Evolutionary conservation across 1,140 invertebrate genomes (phyloP).

Genomic region (Drosophila serrata): DNA sequence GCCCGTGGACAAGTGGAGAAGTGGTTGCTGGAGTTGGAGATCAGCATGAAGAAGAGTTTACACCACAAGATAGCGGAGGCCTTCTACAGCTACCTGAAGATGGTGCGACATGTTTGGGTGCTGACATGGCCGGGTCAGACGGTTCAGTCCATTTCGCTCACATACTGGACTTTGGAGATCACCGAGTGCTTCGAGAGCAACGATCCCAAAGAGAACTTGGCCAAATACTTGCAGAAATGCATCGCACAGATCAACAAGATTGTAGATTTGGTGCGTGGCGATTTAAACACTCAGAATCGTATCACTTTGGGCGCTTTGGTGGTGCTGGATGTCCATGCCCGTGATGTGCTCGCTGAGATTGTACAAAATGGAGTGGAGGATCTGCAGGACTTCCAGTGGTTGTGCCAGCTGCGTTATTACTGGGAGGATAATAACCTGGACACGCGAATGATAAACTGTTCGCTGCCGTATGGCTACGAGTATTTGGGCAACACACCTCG

Average conservation of each 20-base stretch:
- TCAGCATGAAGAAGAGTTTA: constrained; percentile 95
- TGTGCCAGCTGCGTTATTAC: constrained; percentile 96
- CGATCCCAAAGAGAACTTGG: constrained; percentile 85
- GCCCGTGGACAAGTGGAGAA: constrained; percentile 98
- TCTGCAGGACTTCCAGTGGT: constrained; percentile 95
- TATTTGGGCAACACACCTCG: constrained; percentile 96
- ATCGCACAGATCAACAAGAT: constrained; percentile 92
- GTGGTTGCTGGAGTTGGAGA: constrained; percentile 97
- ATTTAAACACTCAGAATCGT: constrained; percentile 94
- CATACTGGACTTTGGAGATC: constrained; percentile 96
- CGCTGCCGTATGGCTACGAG: constrained; percentile 96
- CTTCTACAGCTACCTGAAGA: constrained; percentile 89
- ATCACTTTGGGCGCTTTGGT: constrained; percentile 96
- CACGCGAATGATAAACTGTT: constrained; percentile 97
- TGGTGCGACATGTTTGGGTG: constrained; percentile 92
- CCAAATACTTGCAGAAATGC: constrained; percentile 87
- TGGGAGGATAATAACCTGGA: constrained; percentile 93
- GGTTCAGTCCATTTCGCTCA: constrained; percentile 93
- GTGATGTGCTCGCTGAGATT: constrained; percentile 93
- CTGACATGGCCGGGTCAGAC: constrained; percentile 95
- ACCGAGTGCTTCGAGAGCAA: constrained; percentile 89
- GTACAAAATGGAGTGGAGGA: constrained; percentile 89
- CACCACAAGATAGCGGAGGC: constrained; percentile 89
- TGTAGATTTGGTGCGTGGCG: constrained; percentile 94
- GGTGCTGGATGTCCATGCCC: constrained; percentile 96